phyloP scores from a whole-genome alignment of 2,888 invertebrate species.

The Harmothoe impar region DNA sequence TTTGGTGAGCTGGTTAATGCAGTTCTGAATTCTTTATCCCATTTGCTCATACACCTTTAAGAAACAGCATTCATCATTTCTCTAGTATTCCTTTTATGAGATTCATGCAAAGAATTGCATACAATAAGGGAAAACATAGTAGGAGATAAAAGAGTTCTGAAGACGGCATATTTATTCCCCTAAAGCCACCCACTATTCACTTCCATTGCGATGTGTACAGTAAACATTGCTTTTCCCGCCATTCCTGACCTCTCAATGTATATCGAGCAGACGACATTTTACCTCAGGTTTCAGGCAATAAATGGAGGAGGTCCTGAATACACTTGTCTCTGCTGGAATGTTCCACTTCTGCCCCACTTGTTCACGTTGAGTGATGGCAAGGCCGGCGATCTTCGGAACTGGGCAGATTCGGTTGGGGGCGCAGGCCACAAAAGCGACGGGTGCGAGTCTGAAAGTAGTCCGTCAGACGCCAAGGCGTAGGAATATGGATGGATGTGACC shows the following conservation, averaged over 20 bases:
- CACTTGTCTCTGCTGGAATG: conserved; percentile 24
- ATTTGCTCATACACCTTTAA: neutral
- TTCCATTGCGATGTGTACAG: neutral
- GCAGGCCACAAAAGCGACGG: conserved; percentile 11
- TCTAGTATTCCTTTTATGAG: no score
- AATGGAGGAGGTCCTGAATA: conserved; percentile 33
- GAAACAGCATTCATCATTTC: no score
- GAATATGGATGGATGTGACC: conserved; percentile 47
- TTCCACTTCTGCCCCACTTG: conserved; percentile 12
- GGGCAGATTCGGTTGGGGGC: neutral
- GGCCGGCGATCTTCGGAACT: neutral
- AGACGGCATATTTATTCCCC: no score
- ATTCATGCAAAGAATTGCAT: no score
- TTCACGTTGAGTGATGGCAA: conserved; percentile 32
- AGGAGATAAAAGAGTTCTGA: no score
- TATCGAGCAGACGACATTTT: conserved; percentile 6
- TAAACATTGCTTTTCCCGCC: conserved; percentile 10
- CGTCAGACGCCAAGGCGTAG: conserved; percentile 8
- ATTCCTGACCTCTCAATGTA: neutral
- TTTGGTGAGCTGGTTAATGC: neutral
- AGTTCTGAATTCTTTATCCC: neutral
- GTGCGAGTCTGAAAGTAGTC: conserved; percentile 19
- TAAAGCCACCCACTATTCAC: neutral
- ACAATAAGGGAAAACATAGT: no score
- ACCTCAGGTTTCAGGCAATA: conserved; percentile 19